Conservation (phyloP, 2,797 vertebrate genomes). For the Picus viridis region DNA sequence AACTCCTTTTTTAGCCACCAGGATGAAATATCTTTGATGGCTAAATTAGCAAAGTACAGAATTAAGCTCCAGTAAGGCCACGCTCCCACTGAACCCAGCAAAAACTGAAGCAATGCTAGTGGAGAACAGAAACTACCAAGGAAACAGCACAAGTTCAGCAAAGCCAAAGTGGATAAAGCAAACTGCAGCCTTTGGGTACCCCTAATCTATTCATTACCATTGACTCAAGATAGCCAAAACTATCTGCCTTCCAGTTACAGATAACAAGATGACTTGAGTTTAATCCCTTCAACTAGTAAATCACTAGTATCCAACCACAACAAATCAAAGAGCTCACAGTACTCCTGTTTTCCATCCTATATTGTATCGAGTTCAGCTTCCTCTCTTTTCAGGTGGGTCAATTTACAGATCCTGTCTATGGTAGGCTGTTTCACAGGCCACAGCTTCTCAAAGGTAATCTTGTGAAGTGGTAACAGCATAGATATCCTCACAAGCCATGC, state of each 20-base stretch:
- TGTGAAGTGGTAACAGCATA: background rate
- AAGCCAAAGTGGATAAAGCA: background rate
- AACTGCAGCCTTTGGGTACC: background rate
- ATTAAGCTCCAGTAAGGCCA: background rate
- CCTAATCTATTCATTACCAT: background rate
- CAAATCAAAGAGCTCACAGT: background rate
- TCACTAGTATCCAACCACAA: background rate
- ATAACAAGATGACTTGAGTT: background rate
- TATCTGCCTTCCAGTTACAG: background rate
- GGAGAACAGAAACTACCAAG: background rate
- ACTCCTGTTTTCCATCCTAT: background rate
- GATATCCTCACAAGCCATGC: background rate
- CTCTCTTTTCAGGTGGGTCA: background rate
- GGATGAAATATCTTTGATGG: background rate
- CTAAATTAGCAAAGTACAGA: background rate
- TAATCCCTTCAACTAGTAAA: background rate
- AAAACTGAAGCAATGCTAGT: background rate
- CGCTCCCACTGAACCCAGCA: background rate
- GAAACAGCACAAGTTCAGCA: background rate
- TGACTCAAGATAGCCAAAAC: background rate
- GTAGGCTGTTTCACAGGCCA: background rate
- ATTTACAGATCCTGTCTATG: background rate
- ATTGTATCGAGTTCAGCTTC: background rate
- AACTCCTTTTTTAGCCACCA: background rate
- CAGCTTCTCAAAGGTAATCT: background rate